Conservation (phyloP, 2,888 invertebrate genomes). For the Noctua janthe region DNA sequence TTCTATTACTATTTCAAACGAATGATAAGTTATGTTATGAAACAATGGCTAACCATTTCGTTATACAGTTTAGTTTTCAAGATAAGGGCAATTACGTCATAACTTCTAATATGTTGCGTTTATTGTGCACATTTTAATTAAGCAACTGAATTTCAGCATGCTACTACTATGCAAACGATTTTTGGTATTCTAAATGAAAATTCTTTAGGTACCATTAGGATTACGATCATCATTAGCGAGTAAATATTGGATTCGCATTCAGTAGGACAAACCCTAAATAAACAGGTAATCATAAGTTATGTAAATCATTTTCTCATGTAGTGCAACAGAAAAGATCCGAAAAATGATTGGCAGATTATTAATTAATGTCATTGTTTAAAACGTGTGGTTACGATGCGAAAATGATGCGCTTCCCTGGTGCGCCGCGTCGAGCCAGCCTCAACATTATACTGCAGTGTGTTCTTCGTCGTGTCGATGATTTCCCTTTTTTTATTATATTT, state of each 20-base stretch:
- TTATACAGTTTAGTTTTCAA: not conserved
- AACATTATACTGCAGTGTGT: too few species aligned
- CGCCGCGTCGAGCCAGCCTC: too few species aligned
- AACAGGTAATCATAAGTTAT: not conserved
- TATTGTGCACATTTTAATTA: conserved; percentile 15
- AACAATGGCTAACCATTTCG: not conserved
- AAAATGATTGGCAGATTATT: too few species aligned
- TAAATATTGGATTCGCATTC: not conserved
- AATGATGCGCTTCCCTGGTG: too few species aligned
- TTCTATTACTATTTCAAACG: too few species aligned
- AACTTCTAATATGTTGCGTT: not conserved
- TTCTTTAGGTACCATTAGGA: not conserved
- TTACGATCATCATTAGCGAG: not conserved
- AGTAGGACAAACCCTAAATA: not conserved
- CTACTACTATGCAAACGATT: not conserved
- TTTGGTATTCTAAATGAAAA: not conserved
- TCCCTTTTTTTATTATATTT: too few species aligned
- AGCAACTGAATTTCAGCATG: not conserved
- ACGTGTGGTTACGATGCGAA: too few species aligned
- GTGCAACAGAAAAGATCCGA: too few species aligned
- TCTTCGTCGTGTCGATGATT: too few species aligned
- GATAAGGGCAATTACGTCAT: conserved; percentile 4
- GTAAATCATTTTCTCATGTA: too few species aligned
- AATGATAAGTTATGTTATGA: not conserved
- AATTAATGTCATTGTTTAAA: too few species aligned